These are phyloP conservation scores for Anarrhichthys ocellatus DNA, from an alignment of 2,113 vertebrate species.

Conservation along the genomic window DNA sequence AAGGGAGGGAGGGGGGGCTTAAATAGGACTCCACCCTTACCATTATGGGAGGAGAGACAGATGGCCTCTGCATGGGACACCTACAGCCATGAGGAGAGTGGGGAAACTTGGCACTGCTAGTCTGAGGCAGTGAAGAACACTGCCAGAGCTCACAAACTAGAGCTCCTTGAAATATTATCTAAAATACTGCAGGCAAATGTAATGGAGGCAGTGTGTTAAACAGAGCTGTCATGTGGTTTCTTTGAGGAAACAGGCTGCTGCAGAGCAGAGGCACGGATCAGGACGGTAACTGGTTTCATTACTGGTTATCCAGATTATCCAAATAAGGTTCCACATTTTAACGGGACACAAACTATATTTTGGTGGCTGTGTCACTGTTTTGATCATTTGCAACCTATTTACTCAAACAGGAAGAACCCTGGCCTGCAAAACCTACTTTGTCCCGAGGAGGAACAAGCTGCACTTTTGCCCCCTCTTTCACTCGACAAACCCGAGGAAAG, in stretches of 20 bases:
- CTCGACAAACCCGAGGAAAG: conserved; percentile 69
- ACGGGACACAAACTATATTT: not conserved
- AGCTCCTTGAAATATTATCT: conserved; percentile 64
- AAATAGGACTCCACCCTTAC: conserved; percentile 76
- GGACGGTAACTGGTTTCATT: conserved; percentile 33
- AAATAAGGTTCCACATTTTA: not conserved
- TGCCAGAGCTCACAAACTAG: conserved; percentile 64
- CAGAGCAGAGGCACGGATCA: conserved; percentile 26
- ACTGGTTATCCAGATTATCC: not conserved
- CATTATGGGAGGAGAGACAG: conserved; percentile 76
- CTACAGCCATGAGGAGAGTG: conserved; percentile 71
- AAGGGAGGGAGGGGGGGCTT: conserved; percentile 33
- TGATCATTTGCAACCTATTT: conserved; percentile 14
- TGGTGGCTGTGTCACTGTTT: conserved; percentile 18
- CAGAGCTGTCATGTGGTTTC: conserved; percentile 55
- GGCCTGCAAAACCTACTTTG: conserved; percentile 39
- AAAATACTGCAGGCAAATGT: conserved; percentile 67
- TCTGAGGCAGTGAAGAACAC: conserved; percentile 60
- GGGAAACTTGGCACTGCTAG: conserved; percentile 72
- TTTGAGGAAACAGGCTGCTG: conserved; percentile 37
- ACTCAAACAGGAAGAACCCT: conserved; percentile 27
- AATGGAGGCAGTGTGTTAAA: conserved; percentile 65
- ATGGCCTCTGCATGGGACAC: conserved; percentile 82
- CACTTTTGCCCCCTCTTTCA: conserved; percentile 70
- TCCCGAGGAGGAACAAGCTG: conserved; percentile 37